Conservation (phyloP, 1,140 invertebrate genomes). For the Euwallacea fornicatus region DNA sequence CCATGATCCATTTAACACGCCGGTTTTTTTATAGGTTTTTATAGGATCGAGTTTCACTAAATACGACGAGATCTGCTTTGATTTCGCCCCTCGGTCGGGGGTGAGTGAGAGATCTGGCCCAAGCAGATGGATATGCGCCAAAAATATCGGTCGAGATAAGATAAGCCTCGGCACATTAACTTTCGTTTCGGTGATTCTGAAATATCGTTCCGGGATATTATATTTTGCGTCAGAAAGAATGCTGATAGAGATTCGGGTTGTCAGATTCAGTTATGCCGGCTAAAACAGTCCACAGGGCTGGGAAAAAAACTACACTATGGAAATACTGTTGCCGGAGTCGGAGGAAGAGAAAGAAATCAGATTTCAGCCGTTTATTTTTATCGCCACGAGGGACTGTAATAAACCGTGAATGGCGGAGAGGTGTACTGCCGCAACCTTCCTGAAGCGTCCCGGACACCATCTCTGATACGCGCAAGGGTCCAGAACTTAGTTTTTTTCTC, state of each 20-base stretch:
- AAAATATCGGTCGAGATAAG: slow-evolving; percentile 33
- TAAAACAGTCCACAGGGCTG: background rate
- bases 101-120: slow-evolving; percentile 12
- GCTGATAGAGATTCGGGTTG: slow-evolving; percentile 10
- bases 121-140: slow-evolving; percentile 32
- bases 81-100: slow-evolving; percentile 21
- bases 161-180: slow-evolving; percentile 28
- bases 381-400: too few species aligned
- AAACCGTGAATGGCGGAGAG: too few species aligned
- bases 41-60: slow-evolving; percentile 31
- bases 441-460: too few species aligned
- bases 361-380: too few species aligned
- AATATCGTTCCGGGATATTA: slow-evolving; percentile 21
- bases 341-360: too few species aligned
- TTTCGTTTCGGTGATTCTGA: slow-evolving; percentile 31
- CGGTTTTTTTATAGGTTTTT: slow-evolving; percentile 34
- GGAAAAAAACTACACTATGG: background rate
- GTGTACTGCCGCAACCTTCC: too few species aligned
- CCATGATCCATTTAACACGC: slow-evolving; percentile 46
- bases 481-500: too few species aligned
- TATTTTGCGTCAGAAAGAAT: slow-evolving; percentile 15
- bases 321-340: too few species aligned
- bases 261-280: background rate
- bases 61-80: slow-evolving; percentile 21
- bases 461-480: too few species aligned